Evolutionary conservation across 1,140 invertebrate genomes (phyloP), one percentile per base, ranked within the genome.

Genomic region (Drosophila aff.): DNA sequence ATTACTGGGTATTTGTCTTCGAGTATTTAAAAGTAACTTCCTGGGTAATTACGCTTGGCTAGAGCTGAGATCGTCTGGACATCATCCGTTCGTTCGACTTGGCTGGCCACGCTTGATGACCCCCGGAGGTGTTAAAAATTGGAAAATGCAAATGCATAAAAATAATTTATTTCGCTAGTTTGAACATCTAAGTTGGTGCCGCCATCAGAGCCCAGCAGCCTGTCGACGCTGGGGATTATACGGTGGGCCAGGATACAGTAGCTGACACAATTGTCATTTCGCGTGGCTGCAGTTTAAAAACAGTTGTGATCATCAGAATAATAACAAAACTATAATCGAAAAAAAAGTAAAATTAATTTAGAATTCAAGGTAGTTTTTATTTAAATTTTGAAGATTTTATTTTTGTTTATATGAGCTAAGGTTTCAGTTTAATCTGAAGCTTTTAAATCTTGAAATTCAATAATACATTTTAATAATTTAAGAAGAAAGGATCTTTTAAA

Each of bases 231-330:
- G 61, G n/a, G 61, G 53, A 65, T 53, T 61, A 62, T 72, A 47
- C 28, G 78, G 52, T 50, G 72, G 36, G 26, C 26, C 33, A 36
- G 36, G n/a, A 63, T 64, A 91, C 91, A 86, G 91, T 92, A 92
- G 91, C 91, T 90, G 91, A 91, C 85, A 92, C 87, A 92, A 91
- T 92, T 92, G 91, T 92, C 91, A 92, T 92, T 83, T 76, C 64
- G 80, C 47, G 72, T 71, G 83, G 76, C 69, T 43, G 15, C 26
- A 57, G 44, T 16, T 16, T 18, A 26, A 18, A 11, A 16, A 62
- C 63, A 65, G 21, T 2, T 21, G 16, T 1, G 63, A 40, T 15
- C 1, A 44, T 21, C 0, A 4, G 3, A 44, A 36, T 65, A 65
- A n/a, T 5, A 9, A 2, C 11, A 18, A n/a, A 62, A 2, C 2